A percentile compares a stretch with the other conserved stretches of the same genome.
Evolutionary conservation across 2,113 vertebrate genomes (phyloP).

Genomic region (Silurus asotus): DNA sequence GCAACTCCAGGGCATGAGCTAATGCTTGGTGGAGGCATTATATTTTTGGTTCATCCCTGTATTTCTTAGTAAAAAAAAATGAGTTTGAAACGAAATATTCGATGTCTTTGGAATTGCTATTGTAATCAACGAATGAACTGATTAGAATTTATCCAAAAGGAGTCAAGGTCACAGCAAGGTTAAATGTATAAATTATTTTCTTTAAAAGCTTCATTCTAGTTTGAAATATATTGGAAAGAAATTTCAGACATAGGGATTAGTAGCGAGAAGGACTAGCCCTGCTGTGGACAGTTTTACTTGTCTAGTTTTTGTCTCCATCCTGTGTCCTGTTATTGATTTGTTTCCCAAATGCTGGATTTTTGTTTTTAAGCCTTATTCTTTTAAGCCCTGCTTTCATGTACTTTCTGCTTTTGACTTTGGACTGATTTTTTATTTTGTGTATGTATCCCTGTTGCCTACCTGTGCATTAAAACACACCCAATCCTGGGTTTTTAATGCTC

Average conservation of each 20-base stretch:
- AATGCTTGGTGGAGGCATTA: not conserved
- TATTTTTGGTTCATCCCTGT: not conserved
- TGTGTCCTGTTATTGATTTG: not conserved
- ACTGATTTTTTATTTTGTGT: not conserved
- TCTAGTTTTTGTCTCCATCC: not conserved
- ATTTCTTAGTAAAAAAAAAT: not conserved
- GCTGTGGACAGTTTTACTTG: not conserved
- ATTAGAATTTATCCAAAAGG: not conserved
- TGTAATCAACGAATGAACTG: not conserved
- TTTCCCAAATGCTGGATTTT: not conserved
- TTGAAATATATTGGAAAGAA: not conserved
- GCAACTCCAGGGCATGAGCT: not conserved
- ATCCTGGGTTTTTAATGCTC: no score
- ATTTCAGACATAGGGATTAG: not conserved
- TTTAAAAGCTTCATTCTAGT: not conserved
- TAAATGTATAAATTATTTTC: not conserved
- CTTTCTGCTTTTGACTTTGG: not conserved
- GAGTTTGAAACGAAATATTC: not conserved
- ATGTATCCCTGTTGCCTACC: not conserved
- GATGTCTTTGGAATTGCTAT: not conserved
- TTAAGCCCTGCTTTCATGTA: not conserved
- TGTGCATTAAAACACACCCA: not conserved
- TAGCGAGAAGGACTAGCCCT: not conserved
- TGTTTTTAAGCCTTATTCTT: not conserved
- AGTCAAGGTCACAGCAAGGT: not conserved